Evolutionary conservation across 2,113 vertebrate species (phyloP).

Genomic region (Bostrychus sinensis): DNA sequence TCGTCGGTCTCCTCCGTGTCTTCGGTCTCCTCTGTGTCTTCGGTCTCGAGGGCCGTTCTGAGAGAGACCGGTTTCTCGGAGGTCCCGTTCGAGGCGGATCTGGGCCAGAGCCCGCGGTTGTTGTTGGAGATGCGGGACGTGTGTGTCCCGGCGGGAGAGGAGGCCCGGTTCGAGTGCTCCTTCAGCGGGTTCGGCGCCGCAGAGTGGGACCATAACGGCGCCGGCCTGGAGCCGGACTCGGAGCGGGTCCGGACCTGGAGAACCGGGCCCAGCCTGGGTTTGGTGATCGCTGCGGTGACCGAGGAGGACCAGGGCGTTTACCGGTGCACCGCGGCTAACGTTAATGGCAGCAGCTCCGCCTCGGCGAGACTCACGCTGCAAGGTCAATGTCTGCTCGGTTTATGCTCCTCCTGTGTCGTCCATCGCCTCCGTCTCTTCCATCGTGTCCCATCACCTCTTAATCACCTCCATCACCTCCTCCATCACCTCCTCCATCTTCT

Average conservation of each 20-base stretch:
- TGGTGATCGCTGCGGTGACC: constrained; percentile 79
- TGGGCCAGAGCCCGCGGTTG: constrained; percentile 50
- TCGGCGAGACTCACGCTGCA: constrained; percentile 86
- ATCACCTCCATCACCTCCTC: too few species aligned
- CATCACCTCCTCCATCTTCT: background rate
- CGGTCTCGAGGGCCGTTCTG: too few species aligned
- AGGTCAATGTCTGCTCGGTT: constrained; percentile 83
- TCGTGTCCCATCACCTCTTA: constrained; percentile 38
- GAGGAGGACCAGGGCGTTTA: constrained; percentile 84
- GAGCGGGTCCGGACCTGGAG: constrained; percentile 81
- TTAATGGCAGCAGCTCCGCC: constrained; percentile 81
- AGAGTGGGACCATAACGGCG: constrained; percentile 83
- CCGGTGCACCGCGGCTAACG: constrained; percentile 82
- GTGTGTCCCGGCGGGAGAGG: constrained; percentile 77
- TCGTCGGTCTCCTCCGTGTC: too few species aligned
- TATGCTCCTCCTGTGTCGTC: too few species aligned
- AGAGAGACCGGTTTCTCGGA: constrained; percentile 37
- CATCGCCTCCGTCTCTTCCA: constrained; percentile 79
- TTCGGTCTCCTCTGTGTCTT: constrained; percentile 57
- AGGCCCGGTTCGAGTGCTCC: constrained; percentile 84
- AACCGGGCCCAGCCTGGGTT: constrained; percentile 77
- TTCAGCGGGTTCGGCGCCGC: constrained; percentile 80
- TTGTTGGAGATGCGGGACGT: constrained; percentile 82
- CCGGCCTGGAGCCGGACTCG: constrained; percentile 65
- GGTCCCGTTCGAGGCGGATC: constrained; percentile 40